Evolutionary conservation across 2,113 vertebrate genomes (phyloP), one percentile per base, ranked within the genome.

Genomic region (Hyla sarda): DNA sequence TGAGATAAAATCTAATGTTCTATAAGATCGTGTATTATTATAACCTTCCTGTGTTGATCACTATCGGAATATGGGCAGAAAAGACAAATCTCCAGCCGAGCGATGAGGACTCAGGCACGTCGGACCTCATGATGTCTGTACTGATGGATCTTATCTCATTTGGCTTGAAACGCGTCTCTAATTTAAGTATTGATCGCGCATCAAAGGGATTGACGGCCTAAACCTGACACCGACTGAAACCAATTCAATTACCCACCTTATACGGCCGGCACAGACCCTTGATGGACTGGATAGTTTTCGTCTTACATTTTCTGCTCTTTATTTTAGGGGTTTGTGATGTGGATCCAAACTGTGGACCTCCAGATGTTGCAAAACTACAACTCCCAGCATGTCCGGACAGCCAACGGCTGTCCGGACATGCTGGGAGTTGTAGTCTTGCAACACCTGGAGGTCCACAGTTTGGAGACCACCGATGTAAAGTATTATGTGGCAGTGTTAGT

Each of bases 291-390:
- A 34, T 34, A 19, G 30, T 19, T 34, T 9, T 69, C 17, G 11
- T 48, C 1, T 48, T 8, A n/a, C 58, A 28, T 5, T 34, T 69
- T 13, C 37, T 13, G 14, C 41, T 14, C 52, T 80, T 8, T n/a
- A 65, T 10, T 1, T 16, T 85, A 96, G 95, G 94, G 0, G 69
- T 93, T 78, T 96, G 95, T 89, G 90, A 94, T 14, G 96, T 96
- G 73, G 94, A 99, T 90, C 95, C n/a, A n/a, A n/a, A n/a, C n/a
- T n/a, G n/a, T n/a, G n/a, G n/a, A n/a, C n/a, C n/a, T n/a, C n/a
- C n/a, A n/a, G n/a, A n/a, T n/a, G n/a, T n/a, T n/a, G n/a, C n/a
- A n/a, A n/a, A n/a, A n/a, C n/a, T n/a, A n/a, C n/a, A n/a, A n/a
- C n/a, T n/a, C n/a, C n/a, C n/a, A n/a, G n/a, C n/a, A n/a, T n/a